A percentile compares a stretch with the other conserved stretches of the same genome.
Evolutionary conservation across 2,113 vertebrate species (phyloP).

Genomic region (Pangasianodon gigas): DNA sequence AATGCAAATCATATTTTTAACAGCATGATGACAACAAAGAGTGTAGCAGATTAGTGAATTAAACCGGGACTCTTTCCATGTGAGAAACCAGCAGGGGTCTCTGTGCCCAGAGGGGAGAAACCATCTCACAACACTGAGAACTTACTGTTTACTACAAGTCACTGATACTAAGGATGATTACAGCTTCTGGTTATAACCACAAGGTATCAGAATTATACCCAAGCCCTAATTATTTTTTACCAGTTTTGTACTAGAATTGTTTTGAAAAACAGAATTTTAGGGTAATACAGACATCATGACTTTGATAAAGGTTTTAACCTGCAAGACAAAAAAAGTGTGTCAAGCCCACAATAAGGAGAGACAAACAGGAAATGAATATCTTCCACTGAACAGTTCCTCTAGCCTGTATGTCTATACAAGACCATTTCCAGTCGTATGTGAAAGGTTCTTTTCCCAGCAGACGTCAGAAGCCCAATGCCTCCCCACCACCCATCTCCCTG

Average conservation of each 20-base stretch:
- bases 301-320: not conserved
- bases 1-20: slow-evolving; percentile 72
- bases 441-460: slow-evolving; percentile 73
- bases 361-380: slow-evolving; percentile 26
- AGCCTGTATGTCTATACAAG: slow-evolving; percentile 71
- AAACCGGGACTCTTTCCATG: slow-evolving; percentile 24
- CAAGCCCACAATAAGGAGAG: not conserved
- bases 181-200: not conserved
- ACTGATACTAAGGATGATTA: slow-evolving; percentile 12
- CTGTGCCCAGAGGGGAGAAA: slow-evolving; percentile 49
- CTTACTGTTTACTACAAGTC: not conserved
- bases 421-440: slow-evolving; percentile 70
- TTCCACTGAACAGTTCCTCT: slow-evolving; percentile 29
- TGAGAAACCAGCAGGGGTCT: slow-evolving; percentile 49
- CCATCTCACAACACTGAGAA: slow-evolving; percentile 22
- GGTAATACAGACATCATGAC: not conserved
- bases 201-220: not conserved
- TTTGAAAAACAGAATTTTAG: not conserved
- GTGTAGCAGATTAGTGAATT: slow-evolving; percentile 44
- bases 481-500: slow-evolving; percentile 75
- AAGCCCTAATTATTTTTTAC: not conserved
- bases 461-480: slow-evolving; percentile 65
- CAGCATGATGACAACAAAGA: slow-evolving; percentile 64
- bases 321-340: not conserved
- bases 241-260: not conserved